Evolutionary conservation across 2,888 invertebrate species (phyloP).

Genomic region (Mesorhabditis sp.): DNA sequence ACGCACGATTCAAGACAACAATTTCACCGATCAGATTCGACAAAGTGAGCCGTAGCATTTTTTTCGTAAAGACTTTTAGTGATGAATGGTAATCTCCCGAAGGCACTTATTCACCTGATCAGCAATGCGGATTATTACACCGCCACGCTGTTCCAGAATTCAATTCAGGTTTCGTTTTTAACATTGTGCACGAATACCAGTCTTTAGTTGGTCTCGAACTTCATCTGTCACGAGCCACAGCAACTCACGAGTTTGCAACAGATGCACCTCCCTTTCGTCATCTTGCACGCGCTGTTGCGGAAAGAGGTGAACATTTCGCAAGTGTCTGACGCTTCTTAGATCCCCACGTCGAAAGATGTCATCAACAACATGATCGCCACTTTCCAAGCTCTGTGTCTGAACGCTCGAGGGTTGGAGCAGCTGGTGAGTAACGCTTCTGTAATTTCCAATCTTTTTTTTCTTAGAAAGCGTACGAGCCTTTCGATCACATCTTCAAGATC

Average conservation of each 20-base stretch:
- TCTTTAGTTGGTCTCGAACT: conserved; percentile 65
- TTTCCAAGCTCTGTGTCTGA: conserved; percentile 80
- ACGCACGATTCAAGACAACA: conserved; percentile 71
- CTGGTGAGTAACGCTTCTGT: conserved; percentile 65
- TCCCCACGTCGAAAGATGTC: conserved; percentile 65
- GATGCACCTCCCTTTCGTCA: conserved; percentile 79
- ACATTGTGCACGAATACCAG: not conserved
- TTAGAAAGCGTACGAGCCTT: conserved; percentile 64
- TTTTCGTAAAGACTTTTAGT: conserved; percentile 60
- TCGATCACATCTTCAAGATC: conserved; percentile 76
- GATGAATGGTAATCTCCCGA: conserved; percentile 79
- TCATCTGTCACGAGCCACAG: conserved; percentile 74
- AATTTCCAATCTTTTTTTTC: not conserved
- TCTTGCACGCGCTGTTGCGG: conserved; percentile 75
- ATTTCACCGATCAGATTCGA: conserved; percentile 40
- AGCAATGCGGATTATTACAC: conserved; percentile 86
- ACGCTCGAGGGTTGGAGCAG: conserved; percentile 74
- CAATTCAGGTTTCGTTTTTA: conserved; percentile 21
- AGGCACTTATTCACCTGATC: conserved; percentile 75
- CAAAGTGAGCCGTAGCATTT: conserved; percentile 32
- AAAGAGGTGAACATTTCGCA: conserved; percentile 67
- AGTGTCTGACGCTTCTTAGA: conserved; percentile 53
- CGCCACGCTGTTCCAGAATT: conserved; percentile 71
- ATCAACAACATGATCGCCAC: conserved; percentile 82
- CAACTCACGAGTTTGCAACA: conserved; percentile 79